Evolutionary conservation across 2,888 invertebrate species (phyloP).

Genomic region (Drosophila nigricruria): DNA sequence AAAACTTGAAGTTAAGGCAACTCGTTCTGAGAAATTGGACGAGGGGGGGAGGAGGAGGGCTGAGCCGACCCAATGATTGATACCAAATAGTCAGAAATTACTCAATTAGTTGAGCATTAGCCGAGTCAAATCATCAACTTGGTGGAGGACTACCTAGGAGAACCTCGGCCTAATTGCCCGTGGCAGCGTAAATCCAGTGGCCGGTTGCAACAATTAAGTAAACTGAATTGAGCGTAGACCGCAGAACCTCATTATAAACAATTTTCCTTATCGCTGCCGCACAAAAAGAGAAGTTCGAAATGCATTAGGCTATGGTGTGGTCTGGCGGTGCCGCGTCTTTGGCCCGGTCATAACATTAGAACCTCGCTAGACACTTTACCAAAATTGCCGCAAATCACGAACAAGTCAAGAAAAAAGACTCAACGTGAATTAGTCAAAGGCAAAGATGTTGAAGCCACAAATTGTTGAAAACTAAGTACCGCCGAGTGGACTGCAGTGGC

Average conservation of each 20-base stretch:
- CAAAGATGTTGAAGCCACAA: conserved; percentile 49
- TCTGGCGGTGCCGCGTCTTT: conserved; percentile 28
- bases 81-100: conserved; percentile 71
- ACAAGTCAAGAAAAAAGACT: conserved; percentile 39
- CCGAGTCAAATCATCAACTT: conserved; percentile 41
- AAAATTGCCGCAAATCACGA: conserved; percentile 80
- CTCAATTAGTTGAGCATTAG: conserved; percentile 79
- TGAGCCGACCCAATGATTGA: conserved; percentile 60
- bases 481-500: conserved; percentile 2
- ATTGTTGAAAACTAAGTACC: conserved; percentile 68
- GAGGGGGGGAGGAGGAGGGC: conserved; percentile 34
- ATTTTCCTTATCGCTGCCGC: conserved; percentile 70
- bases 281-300: conserved; percentile 35
- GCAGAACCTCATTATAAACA: conserved; percentile 77
- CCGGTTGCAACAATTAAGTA: conserved; percentile 67
- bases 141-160: background rate
- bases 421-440: conserved; percentile 70
- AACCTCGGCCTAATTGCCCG: conserved; percentile 48
- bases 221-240: conserved; percentile 67
- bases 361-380: conserved; percentile 80
- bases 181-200: conserved; percentile 78
- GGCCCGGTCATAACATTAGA: conserved; percentile 77
- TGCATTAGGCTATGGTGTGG: conserved; percentile 64
- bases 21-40: background rate
- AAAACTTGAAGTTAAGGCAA: conserved; percentile 51